Base-by-base conservation (phyloP, 2,113 vertebrate species). In the Tricholaema leucomelas region DNA sequence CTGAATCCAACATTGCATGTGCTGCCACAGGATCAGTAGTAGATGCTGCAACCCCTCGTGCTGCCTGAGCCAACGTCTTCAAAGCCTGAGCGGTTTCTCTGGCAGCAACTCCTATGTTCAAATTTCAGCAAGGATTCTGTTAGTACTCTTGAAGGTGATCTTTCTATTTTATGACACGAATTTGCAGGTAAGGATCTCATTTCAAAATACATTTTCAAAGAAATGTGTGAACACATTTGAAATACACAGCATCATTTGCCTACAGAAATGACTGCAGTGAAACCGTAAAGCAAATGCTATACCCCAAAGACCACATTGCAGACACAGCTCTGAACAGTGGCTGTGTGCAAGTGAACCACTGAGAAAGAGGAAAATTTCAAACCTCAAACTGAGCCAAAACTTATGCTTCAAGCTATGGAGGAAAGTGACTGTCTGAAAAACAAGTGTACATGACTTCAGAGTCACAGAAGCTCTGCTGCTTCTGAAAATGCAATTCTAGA, bases 61-160 rank as follows among this genome's bases (percentile, higher is more conserved):
- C 99, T 17, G 99, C 98, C 94, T 99, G 99, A 72, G 99, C 99
- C 97, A 99, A 94, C 0, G 98, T 99, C 97, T 99, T 99, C 96
- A 99, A 96, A 73, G 99, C 99, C 93, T 99, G 99, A 3, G 99
- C 99, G 0, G 99, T 99, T 96, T 99, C 99, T 96, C 99, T 98
- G 64, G 99, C 99, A 87, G 99, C 99, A 69, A 99, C 99, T 86
- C 99, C 99, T 99, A 19, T 3, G 50, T 58, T 77, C 28, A 84
- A 81, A 94, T 88, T 56, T 52, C 65, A 95, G 17, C 35, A 72
- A 83, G 50, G 28, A 64, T 55, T 76, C 28, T n/a, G 4, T 96
- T 28, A 96, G 56, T 11, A 74, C 21, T 11, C 65, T 77, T 66
- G 38, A 90, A 93, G 46, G 73, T 1, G 0, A 73, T 7, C 58